Base-by-base conservation (phyloP, 2,888 invertebrate genomes). In the Tortrix viridana region DNA sequence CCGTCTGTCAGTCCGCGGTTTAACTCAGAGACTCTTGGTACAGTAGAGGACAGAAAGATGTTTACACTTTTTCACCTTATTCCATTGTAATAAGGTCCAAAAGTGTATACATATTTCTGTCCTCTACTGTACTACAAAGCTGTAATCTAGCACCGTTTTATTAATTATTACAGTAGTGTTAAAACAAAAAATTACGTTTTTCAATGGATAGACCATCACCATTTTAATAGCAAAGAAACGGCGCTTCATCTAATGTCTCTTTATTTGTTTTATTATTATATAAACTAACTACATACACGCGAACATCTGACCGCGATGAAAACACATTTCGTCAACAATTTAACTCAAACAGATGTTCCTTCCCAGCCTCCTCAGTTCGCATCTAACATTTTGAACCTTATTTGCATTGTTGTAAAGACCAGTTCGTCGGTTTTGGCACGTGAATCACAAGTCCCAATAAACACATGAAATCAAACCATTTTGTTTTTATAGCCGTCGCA, bases 391-490 rank as follows among this genome's bases (percentile, higher is more conserved):
- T 52, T 52, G 50, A n/a, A 46, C 56, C 18, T 38, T 56, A 52
- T 41, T 1, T 0, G 0, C n/a, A 19, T 16, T 3, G 2, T 1
- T 5, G 38, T 57, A 57, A 52, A n/a, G 50, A 12, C 37, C n/a
- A 49, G n/a, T 44, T 61, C 22, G n/a, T 44, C 5, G 19, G 46
- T 22, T 62, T 48, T 37, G 19, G 46, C 50, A 50, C 46, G 59
- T 65, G 68, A 68, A 65, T 69, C 67, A 67, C 41, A 62, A 67
- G 65, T 60, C 59, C 65, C 67, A 69, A 71, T 73, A 73, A 72
- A 71, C 72, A 71, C 67, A 71, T 69, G 69, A 72, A 77, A 81
- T 76, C 74, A 72, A 82, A 81, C 77, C 73, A 72, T 81, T 81
- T 78, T 80, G 74, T 82, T 84, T 82, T 82, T 80, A 74, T 75